Evolutionary conservation across 2,797 vertebrate genomes (phyloP).

Genomic region (Bucorvus abyssinicus): DNA sequence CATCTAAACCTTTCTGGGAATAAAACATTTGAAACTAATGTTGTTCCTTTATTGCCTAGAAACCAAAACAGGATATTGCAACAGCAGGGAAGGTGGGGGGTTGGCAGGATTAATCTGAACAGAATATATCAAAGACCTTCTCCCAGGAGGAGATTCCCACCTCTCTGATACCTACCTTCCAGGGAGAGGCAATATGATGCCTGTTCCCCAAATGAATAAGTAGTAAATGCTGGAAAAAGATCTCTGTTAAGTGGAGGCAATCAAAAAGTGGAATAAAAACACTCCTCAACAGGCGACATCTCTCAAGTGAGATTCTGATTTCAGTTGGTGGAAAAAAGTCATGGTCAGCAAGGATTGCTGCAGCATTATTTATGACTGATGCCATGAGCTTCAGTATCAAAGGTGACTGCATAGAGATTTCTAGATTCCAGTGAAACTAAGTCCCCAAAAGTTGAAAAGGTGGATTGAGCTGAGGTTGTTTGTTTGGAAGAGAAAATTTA

Average conservation of each 20-base stretch:
- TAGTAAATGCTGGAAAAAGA: neutral
- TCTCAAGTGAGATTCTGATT: neutral
- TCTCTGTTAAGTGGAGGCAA: neutral
- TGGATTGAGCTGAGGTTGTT: neutral
- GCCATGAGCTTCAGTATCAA: neutral
- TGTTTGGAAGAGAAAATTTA: neutral
- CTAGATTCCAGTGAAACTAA: neutral
- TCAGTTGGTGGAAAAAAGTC: neutral
- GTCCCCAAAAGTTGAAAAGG: neutral
- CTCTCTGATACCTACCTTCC: neutral
- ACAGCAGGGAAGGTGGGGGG: conserved; percentile 25
- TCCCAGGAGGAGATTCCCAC: neutral
- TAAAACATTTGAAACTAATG: conserved; percentile 9
- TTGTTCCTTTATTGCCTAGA: neutral
- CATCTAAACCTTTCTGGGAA: conserved; percentile 7
- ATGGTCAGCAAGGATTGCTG: neutral
- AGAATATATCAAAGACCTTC: neutral
- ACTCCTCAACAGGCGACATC: neutral
- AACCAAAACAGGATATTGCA: conserved; percentile 40
- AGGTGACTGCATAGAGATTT: neutral
- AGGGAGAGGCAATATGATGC: neutral
- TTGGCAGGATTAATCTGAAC: neutral
- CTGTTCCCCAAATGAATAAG: neutral
- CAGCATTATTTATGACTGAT: neutral
- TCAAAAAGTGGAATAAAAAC: conserved; percentile 5